These are phyloP conservation scores for Patagioenas fasciata DNA, from an alignment of 2,113 vertebrate genomes.

Conservation along the genomic window DNA sequence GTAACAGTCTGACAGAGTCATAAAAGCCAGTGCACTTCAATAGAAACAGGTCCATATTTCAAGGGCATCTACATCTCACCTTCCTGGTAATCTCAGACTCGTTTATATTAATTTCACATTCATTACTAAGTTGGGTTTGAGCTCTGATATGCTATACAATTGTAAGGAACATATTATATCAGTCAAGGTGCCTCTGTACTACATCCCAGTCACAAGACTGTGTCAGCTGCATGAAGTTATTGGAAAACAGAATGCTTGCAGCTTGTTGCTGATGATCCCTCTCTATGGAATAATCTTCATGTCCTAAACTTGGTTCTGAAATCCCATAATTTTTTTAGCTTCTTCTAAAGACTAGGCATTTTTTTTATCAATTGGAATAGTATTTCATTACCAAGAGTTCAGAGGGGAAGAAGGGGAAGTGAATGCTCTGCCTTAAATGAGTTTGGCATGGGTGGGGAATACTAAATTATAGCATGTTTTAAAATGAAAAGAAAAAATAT, in stretches of 20 bases:
- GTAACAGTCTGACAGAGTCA: neutral
- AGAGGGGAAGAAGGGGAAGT: neutral
- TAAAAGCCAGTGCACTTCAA: neutral
- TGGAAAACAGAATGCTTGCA: constrained; percentile 61
- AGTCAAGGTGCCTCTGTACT: constrained; percentile 37
- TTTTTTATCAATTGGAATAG: constrained; percentile 48
- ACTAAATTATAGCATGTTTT: constrained; percentile 48
- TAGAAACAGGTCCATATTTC: neutral
- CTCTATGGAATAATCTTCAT: constrained; percentile 49
- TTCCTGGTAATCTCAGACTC: neutral
- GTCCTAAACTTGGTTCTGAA: constrained; percentile 57
- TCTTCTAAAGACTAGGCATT: constrained; percentile 37
- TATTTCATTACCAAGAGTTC: constrained; percentile 24
- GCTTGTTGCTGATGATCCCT: constrained; percentile 22
- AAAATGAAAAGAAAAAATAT: constrained; percentile 28
- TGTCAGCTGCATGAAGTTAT: constrained; percentile 61
- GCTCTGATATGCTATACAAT: constrained; percentile 11
- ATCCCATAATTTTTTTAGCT: constrained; percentile 47
- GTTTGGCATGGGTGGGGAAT: constrained; percentile 24
- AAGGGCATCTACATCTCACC: neutral
- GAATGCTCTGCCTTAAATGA: neutral
- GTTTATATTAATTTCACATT: constrained; percentile 50
- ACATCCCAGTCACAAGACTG: constrained; percentile 47
- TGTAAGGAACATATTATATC: constrained; percentile 51
- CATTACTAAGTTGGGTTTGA: constrained; percentile 32